phyloP scores from a whole-genome alignment of 2,113 vertebrate genomes.

The Scartelaos histophorus region DNA sequence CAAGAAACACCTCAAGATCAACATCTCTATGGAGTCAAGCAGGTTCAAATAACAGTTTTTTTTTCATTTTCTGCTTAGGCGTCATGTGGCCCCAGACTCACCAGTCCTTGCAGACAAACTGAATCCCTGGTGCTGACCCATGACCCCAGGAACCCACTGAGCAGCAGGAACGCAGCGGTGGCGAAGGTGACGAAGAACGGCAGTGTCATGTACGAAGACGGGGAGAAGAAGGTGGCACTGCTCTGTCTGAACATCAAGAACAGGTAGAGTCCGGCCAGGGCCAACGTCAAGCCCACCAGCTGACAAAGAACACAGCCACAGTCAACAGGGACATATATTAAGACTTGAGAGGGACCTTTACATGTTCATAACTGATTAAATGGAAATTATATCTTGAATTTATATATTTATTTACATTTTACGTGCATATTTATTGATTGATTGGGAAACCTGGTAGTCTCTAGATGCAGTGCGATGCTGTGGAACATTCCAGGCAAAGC shows the following conservation, averaged over 20 bases:
- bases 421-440: too few relatives aligned
- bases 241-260: constrained; percentile 48
- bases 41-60: too few relatives aligned
- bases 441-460: too few relatives aligned
- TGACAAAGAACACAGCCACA: constrained; percentile 13
- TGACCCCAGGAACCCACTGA: constrained; percentile 43
- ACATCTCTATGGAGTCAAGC: not conserved
- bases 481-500: too few relatives aligned
- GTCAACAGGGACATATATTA: not conserved
- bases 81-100: constrained; percentile 5
- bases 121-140: constrained; percentile 34
- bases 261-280: constrained; percentile 52
- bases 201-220: constrained; percentile 46
- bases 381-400: too few relatives aligned
- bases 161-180: constrained; percentile 42
- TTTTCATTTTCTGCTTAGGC: too few relatives aligned
- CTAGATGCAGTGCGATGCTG: too few relatives aligned
- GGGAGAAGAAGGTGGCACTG: constrained; percentile 38
- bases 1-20: too few relatives aligned
- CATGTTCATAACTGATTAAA: too few relatives aligned
- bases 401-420: too few relatives aligned
- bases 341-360: not conserved
- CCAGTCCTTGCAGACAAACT: constrained; percentile 49
- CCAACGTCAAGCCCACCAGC: constrained; percentile 51
- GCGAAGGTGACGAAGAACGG: constrained; percentile 41